phyloP scores from a whole-genome alignment of 2,113 vertebrate genomes.

The Passer montanus region DNA sequence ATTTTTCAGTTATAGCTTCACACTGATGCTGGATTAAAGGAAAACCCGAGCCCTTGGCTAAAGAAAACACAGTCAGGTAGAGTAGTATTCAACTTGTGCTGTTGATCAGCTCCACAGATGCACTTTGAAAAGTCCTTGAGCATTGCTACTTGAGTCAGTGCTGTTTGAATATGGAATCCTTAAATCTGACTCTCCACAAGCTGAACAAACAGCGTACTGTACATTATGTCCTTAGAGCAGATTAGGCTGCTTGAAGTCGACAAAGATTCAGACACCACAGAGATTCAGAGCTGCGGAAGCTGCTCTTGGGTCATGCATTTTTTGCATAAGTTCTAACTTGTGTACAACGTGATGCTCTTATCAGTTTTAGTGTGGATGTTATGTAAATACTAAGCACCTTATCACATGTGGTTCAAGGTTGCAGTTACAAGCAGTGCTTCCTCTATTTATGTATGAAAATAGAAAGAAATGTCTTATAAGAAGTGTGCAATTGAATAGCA shows the following conservation, averaged over 20 bases:
- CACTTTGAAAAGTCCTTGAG: conserved; percentile 28
- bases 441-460: background rate
- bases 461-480: background rate
- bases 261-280: background rate
- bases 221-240: background rate
- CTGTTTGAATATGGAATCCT: background rate
- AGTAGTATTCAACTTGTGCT: background rate
- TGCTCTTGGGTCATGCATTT: background rate
- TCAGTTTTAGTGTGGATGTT: background rate
- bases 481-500: background rate
- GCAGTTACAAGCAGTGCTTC: background rate
- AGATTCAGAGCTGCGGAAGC: background rate
- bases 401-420: background rate
- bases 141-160: background rate
- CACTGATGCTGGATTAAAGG: background rate
- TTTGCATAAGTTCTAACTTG: background rate
- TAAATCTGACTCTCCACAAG: background rate
- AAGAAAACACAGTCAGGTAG: background rate
- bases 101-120: background rate
- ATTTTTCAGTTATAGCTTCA: background rate
- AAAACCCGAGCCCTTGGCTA: background rate
- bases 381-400: background rate
- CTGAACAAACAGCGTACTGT: background rate
- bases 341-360: background rate
- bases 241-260: background rate